Percentiles rank a stretch among this genome's conserved stretches.
Conservation (phyloP, 2,113 vertebrate genomes). For the Mesembrinibis cayennensis region DNA sequence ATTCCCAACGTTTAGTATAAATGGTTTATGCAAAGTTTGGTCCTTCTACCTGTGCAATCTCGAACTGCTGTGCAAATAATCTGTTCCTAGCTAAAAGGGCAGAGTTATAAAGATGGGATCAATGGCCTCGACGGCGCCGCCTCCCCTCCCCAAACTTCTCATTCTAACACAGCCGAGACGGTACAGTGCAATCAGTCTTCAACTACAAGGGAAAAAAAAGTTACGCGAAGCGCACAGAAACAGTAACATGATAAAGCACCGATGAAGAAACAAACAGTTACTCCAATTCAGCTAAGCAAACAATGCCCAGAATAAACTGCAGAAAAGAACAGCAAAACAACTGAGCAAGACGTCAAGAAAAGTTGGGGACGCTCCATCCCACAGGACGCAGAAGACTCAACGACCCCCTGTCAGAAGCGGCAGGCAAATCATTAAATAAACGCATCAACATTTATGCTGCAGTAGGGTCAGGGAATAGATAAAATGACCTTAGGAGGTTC, state of each 20-base stretch:
- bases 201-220: not conserved
- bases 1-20: slow-evolving; percentile 75
- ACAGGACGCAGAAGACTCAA: not conserved
- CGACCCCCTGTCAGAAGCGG: not conserved
- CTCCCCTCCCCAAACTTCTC: slow-evolving; percentile 54
- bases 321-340: not conserved
- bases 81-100: slow-evolving; percentile 79
- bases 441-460: not conserved
- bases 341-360: slow-evolving; percentile 1
- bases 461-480: not conserved
- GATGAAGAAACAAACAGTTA: slow-evolving; percentile 51
- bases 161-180: not conserved
- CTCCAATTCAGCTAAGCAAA: not conserved
- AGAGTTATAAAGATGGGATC: slow-evolving; percentile 79
- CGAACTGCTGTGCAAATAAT: slow-evolving; percentile 62
- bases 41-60: slow-evolving; percentile 70
- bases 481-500: not conserved
- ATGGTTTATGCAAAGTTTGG: slow-evolving; percentile 85
- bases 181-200: slow-evolving; percentile 39
- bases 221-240: not conserved
- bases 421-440: not conserved
- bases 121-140: slow-evolving; percentile 65
- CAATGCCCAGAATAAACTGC: slow-evolving; percentile 32
- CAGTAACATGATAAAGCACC: slow-evolving; percentile 35
- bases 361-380: slow-evolving; percentile 51